Evolutionary conservation across 2,888 invertebrate genomes (phyloP).

Genomic region (Podotricha telesiphe): DNA sequence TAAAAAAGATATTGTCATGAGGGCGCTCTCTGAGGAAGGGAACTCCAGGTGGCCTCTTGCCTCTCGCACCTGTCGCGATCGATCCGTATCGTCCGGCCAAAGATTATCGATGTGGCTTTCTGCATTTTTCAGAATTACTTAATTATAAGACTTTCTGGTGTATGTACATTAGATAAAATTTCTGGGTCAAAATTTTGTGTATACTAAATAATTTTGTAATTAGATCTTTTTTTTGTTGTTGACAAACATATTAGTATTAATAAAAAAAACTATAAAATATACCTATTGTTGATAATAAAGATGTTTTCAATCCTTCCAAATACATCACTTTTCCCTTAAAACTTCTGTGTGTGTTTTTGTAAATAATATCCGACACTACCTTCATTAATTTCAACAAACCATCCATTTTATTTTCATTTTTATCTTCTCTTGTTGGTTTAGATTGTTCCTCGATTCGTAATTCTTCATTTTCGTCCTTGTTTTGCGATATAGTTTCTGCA

Average conservation of each 20-base stretch:
- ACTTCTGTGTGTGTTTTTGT: constrained; percentile 66
- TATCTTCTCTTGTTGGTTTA: constrained; percentile 26
- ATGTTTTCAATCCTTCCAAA: constrained; percentile 83
- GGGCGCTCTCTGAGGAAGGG: constrained; percentile 90
- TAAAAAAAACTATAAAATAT: constrained; percentile 51
- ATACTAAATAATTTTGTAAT: no score
- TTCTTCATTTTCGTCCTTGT: constrained; percentile 22
- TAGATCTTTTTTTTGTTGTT: no score
- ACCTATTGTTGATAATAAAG: constrained; percentile 87
- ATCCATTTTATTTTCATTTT: constrained; percentile 58
- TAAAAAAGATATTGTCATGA: constrained; percentile 92
- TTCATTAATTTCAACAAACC: constrained; percentile 65
- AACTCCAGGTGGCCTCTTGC: constrained; percentile 86
- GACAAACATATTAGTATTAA: not conserved
- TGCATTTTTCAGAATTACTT: constrained; percentile 47
- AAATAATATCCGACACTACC: constrained; percentile 70
- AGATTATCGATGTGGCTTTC: constrained; percentile 75
- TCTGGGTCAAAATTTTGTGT: no score
- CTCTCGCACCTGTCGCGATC: constrained; percentile 47
- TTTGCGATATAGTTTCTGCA: not conserved
- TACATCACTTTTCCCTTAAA: constrained; percentile 83
- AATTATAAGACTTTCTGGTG: not conserved
- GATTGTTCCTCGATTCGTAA: constrained; percentile 7
- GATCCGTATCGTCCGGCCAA: constrained; percentile 70
- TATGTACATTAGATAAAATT: no score